These are phyloP conservation scores for Ormyrus thymus DNA, from an alignment of 2,888 invertebrate genomes.

Conservation along the genomic window DNA sequence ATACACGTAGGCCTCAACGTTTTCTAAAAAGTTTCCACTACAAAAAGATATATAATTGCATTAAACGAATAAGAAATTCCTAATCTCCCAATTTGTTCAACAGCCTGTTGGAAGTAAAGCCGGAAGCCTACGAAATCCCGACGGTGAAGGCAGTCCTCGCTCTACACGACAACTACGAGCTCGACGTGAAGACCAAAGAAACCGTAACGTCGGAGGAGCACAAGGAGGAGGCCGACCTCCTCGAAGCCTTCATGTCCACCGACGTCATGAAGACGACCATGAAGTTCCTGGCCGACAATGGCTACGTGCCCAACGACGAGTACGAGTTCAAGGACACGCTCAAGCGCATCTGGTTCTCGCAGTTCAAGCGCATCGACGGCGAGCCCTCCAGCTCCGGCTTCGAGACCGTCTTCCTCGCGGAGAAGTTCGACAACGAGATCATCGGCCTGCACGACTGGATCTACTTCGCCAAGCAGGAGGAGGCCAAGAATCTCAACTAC, in stretches of 20 bases:
- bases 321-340: conserved; percentile 82
- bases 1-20: no score
- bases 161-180: conserved; percentile 90
- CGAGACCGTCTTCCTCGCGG: conserved; percentile 93
- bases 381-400: conserved; percentile 92
- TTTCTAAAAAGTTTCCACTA: not conserved
- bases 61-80: not conserved
- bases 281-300: conserved; percentile 80
- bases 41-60: not conserved
- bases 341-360: conserved; percentile 86
- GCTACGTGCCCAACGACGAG: conserved; percentile 73
- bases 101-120: conserved; percentile 82
- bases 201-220: conserved; percentile 84
- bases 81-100: not conserved
- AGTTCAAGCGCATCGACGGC: conserved; percentile 87
- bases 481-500: conserved; percentile 84
- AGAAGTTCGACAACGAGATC: conserved; percentile 82
- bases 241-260: conserved; percentile 86
- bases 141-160: conserved; percentile 83
- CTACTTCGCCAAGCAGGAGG: conserved; percentile 88
- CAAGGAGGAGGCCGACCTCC: conserved; percentile 86
- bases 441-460: conserved; percentile 94
- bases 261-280: conserved; percentile 84
- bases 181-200: conserved; percentile 84
- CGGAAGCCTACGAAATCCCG: conserved; percentile 81